A percentile compares a stretch with the other conserved stretches of the same genome.
phyloP scores from a whole-genome alignment of 2,113 vertebrate species.

The Galbula dea region DNA sequence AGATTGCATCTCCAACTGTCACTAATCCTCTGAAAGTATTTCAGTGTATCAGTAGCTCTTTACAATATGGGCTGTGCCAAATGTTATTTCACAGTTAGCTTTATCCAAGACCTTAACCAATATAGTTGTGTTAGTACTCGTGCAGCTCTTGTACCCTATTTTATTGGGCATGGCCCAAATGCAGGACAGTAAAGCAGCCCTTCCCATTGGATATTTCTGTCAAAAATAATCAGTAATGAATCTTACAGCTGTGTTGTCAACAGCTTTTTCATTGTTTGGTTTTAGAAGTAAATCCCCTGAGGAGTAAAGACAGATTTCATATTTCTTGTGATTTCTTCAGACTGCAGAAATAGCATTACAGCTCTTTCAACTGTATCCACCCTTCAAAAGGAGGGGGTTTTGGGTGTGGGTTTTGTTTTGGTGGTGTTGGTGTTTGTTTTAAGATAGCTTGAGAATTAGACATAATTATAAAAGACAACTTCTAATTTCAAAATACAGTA shows the following conservation, averaged over 20 bases:
- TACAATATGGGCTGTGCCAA: background rate
- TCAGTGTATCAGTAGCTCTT: background rate
- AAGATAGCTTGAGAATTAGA: background rate
- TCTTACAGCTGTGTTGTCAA: background rate
- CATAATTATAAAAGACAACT: background rate
- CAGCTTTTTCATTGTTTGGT: background rate
- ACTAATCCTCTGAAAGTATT: background rate
- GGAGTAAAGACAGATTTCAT: background rate
- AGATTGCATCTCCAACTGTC: background rate
- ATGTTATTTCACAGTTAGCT: background rate
- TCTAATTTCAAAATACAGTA: background rate
- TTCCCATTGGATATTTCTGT: background rate
- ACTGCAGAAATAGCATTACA: background rate
- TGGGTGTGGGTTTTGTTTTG: background rate
- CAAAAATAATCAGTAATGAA: background rate
- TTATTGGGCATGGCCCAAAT: background rate
- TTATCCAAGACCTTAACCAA: background rate
- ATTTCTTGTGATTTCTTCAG: background rate
- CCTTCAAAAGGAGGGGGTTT: background rate
- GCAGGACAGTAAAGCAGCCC: background rate
- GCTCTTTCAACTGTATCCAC: background rate
- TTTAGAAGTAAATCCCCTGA: background rate
- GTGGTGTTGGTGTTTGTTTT: background rate
- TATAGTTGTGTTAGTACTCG: background rate
- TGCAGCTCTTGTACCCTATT: background rate